These are phyloP conservation scores for Saccostrea echinata DNA, from an alignment of 1,140 invertebrate species.

Conservation along the genomic window DNA sequence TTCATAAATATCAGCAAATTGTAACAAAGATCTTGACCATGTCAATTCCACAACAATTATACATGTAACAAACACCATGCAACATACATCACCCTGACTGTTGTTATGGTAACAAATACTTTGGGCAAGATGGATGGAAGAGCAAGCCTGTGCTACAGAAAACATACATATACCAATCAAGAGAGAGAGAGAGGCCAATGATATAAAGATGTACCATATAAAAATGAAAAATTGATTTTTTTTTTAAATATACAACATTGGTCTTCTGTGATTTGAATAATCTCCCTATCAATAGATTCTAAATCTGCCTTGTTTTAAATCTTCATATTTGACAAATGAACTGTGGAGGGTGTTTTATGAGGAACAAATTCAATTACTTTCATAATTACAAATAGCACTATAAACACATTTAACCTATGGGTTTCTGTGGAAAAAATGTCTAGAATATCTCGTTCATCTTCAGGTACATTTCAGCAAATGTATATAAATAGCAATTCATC, in stretches of 20 bases:
- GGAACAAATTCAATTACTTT: background rate
- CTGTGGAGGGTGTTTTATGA: background rate
- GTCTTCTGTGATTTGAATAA: background rate
- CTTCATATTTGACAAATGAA: background rate
- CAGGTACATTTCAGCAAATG: background rate
- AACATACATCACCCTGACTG: background rate
- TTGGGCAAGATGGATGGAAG: constrained; percentile 33
- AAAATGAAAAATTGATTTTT: background rate
- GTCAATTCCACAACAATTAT: constrained; percentile 32
- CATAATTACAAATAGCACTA: no score
- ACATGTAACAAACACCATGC: constrained; percentile 25
- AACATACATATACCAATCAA: background rate
- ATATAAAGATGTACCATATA: background rate
- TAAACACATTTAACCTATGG: no score
- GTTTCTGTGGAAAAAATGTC: no score
- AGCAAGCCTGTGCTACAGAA: background rate
- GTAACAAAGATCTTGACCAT: constrained; percentile 27
- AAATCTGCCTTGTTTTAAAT: background rate
- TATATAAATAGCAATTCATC: background rate
- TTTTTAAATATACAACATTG: background rate
- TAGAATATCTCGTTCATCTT: background rate
- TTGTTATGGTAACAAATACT: constrained; percentile 26
- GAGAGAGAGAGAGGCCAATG: background rate
- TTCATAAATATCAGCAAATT: constrained; percentile 33
- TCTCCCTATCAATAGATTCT: background rate